These are phyloP conservation scores for Dipodomys stephensi DNA, from an alignment of 2,113 vertebrate genomes.

Conservation along the genomic window DNA sequence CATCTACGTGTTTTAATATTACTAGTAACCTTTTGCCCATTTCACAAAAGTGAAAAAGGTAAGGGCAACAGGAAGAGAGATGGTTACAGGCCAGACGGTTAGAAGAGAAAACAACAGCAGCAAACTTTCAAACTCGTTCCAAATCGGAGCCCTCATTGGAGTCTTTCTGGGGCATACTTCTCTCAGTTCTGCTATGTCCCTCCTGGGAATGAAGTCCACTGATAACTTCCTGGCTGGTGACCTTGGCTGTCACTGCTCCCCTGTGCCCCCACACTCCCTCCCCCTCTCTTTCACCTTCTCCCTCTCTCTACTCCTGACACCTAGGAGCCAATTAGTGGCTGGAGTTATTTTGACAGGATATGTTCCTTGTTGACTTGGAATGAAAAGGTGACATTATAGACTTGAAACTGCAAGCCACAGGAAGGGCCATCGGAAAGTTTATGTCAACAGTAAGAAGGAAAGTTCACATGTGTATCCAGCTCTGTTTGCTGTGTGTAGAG, in stretches of 20 bases:
- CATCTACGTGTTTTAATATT: constrained; percentile 58
- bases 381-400: constrained; percentile 2
- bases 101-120: neutral
- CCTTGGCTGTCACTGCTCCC: neutral
- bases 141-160: neutral
- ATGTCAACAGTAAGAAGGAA: neutral
- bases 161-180: neutral
- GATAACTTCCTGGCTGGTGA: neutral
- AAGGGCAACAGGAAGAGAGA: neutral
- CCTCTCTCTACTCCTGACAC: neutral
- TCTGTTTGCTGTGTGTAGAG: neutral
- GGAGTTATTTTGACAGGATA: neutral
- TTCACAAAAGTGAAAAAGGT: neutral
- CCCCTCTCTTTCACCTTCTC: too few species aligned
- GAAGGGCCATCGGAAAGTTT: neutral
- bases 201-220: neutral
- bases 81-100: neutral
- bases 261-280: too few species aligned
- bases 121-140: neutral
- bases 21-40: constrained; percentile 67
- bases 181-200: neutral
- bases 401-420: neutral
- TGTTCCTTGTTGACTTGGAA: constrained; percentile 2
- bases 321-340: neutral
- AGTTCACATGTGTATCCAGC: neutral